Evolutionary conservation across 2,888 invertebrate genomes (phyloP), one percentile per base, ranked within the genome.

Genomic region (Tachina lurida): DNA sequence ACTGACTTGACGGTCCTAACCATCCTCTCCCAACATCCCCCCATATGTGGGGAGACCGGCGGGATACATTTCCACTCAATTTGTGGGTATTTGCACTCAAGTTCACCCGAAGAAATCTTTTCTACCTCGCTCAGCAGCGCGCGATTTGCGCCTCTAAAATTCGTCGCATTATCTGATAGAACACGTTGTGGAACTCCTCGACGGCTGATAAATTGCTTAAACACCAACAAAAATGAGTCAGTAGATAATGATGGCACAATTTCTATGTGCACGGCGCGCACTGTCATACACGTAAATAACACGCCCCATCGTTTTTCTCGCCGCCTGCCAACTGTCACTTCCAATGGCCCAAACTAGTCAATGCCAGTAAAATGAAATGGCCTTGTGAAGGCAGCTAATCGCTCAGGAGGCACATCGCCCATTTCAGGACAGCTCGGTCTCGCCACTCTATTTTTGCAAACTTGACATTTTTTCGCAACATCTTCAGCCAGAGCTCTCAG

Each of bases 131-230:
- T 22, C 22, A 22, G 22, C 22, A 22, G 22, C 22, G 3, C 22
- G 22, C 22, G 22, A 22, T 22, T 22, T 22, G 22, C 22, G 22
- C 22, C 22, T 22, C 22, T 13, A 41, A 88, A 87, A 22, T 87
- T 87, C 10, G 87, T 87, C 15, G 80, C 86, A 13, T 88, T 87
- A 56, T 87, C 87, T 2, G 84, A 84, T 0, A 82, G 15, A 22
- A 22, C 13, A 85, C 73, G 77, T 0, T 15, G 45, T 0, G 87
- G 83, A 10, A 67, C 70, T 12, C 87, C 86, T 12, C 81, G 62
- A 2, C 84, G 79, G 10, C 65, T 39, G 10, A 80, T 56, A 41
- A 87, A 88, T 13, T 87, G 75, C 54, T 87, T 84, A 0, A 88
- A 22, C 2, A 78, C 70, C 12, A 87, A 9, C 2, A 88, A 58